These are phyloP conservation scores for Sinodicranocentrus sp. DNA, from an alignment of 2,888 invertebrate species.

Conservation along the genomic window DNA sequence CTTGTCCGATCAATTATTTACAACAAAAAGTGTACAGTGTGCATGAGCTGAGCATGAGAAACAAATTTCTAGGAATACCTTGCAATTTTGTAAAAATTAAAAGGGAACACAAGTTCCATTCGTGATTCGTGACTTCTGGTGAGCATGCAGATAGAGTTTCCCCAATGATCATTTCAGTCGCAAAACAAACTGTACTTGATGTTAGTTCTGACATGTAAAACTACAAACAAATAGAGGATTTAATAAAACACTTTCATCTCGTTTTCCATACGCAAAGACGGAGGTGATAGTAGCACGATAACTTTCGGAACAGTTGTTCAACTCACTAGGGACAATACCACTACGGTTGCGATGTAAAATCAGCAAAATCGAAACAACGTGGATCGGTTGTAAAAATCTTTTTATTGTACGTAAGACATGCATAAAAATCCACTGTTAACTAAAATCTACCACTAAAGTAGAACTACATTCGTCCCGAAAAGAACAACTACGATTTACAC, in stretches of 20 bases:
- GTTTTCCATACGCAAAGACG: not conserved
- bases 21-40: too few species aligned
- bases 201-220: conserved; percentile 12
- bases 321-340: conserved; percentile 52
- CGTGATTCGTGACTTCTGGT: conserved; percentile 10
- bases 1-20: too few species aligned
- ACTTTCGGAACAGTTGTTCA: conserved; percentile 51
- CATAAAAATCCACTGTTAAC: conserved; percentile 13
- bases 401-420: conserved; percentile 27
- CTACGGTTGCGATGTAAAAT: not conserved
- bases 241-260: conserved; percentile 9
- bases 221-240: conserved; percentile 6
- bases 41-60: too few species aligned
- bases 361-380: conserved; percentile 12
- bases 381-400: conserved; percentile 25
- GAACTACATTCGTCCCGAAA: not conserved
- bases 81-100: not conserved
- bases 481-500: not conserved
- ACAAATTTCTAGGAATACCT: too few species aligned
- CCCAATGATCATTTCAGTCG: not conserved
- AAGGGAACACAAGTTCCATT: conserved; percentile 4
- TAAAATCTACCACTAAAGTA: too few species aligned
- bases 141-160: not conserved
- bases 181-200: not conserved
- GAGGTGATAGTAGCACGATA: conserved; percentile 22